Conservation (phyloP, 64 coral and sea anemone species). For the Montipora foliosa region DNA sequence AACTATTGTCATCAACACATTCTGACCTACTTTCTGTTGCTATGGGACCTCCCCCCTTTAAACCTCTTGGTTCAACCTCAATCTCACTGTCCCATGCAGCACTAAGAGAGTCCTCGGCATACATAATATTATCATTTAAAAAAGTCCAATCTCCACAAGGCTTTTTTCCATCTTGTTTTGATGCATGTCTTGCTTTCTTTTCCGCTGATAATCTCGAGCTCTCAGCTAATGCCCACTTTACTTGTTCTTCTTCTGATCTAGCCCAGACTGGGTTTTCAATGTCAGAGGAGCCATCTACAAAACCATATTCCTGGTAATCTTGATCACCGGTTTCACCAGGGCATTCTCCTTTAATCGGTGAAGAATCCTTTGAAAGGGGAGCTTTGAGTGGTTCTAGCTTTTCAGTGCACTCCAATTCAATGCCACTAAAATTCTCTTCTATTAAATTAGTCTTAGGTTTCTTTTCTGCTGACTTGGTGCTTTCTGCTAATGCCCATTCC, state of each 20-base stretch:
- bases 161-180: background rate
- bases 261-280: background rate
- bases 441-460: background rate
- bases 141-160: background rate
- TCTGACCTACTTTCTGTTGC: background rate
- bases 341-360: background rate
- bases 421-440: background rate
- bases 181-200: background rate
- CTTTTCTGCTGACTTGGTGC: constrained; percentile 38
- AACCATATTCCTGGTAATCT: background rate
- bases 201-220: constrained; percentile 42
- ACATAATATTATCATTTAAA: background rate
- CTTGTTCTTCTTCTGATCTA: constrained; percentile 50
- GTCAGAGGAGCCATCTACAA: background rate
- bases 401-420: background rate
- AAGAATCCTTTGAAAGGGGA: background rate
- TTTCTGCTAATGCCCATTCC: constrained; percentile 67
- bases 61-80: background rate
- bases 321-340: background rate
- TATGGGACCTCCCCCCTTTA: constrained; percentile 19
- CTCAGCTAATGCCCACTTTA: constrained; percentile 65
- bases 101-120: background rate
- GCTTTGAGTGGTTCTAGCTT: background rate
- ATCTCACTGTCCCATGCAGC: background rate
- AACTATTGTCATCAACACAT: background rate